phyloP scores from a whole-genome alignment of 2,113 vertebrate species.

The Eleginops maclovinus region DNA sequence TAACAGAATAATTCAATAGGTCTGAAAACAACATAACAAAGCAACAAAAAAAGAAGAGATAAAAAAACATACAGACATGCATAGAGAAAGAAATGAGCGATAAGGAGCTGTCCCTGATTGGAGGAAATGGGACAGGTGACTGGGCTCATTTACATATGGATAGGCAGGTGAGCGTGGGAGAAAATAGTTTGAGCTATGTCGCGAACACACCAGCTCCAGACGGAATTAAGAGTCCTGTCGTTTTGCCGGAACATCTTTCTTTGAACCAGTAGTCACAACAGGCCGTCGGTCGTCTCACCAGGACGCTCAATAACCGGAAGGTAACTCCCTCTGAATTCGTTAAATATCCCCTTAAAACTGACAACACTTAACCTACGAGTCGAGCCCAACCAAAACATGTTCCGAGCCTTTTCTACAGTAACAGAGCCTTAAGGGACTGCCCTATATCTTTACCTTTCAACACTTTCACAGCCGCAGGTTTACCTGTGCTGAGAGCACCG shows the following conservation, averaged over 20 bases:
- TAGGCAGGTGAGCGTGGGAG: constrained; percentile 48
- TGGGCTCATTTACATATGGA: constrained; percentile 19
- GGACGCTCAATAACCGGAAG: neutral
- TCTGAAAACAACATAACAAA: no score
- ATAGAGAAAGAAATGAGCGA: neutral
- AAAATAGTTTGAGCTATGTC: constrained; percentile 5
- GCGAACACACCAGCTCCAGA: neutral
- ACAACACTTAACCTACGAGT: no score
- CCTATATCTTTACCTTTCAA: neutral
- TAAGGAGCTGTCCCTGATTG: constrained; percentile 51
- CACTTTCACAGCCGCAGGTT: constrained; percentile 13
- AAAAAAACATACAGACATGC: neutral
- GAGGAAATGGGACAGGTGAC: constrained; percentile 53
- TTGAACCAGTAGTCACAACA: neutral
- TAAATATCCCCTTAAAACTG: neutral
- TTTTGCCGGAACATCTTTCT: neutral
- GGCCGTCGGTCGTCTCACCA: constrained; percentile 10
- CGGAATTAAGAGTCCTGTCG: neutral
- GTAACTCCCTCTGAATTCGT: constrained; percentile 1
- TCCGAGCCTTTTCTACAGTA: neutral
- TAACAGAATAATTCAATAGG: no score
- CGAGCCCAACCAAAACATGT: neutral
- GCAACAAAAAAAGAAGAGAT: neutral
- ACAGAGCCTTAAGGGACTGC: neutral
- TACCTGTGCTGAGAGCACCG: constrained; percentile 24